Evolutionary conservation across 2,113 vertebrate genomes (phyloP), one percentile per base, ranked within the genome.

Genomic region (Syngnathus typhle): DNA sequence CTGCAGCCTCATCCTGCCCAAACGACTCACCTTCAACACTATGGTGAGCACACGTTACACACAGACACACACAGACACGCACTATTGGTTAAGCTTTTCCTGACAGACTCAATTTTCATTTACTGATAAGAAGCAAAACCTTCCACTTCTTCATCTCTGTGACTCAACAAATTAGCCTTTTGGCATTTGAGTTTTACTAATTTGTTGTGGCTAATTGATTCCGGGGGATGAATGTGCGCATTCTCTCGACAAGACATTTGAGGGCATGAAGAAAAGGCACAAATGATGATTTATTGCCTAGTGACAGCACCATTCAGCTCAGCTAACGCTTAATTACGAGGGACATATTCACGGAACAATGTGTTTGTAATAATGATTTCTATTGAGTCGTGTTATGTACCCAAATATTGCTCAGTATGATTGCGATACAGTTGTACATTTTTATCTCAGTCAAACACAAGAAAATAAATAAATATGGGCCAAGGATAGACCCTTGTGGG

Each of bases 1-100:
- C 85, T 98, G 96, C 81, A 90, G 87, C 82, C 90, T 91, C 70
- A 83, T 89, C 65, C 83, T 96, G 67, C 88, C 67, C 60, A 84
- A 86, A 70, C 89, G 83, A 0, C 88, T 93, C 65, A 84, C 77
- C 87, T 95, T 98, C 80, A 91, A 90, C 51, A 88, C 88, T 27
- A 82, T 94, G 74, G 94, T 95, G 69, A 94, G 90, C 19, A 32
- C 43, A 60, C 49, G 61, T 36, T 23, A 5, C 65, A 27, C 58
- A 38, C 64, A 60, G 62, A 38, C 64, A 64, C 62, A 46, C 59
- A 60, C 58, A 7, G 60, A 68, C 27, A 13, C 37, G 55, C 37
- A 51, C 68, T 59, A 39, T 39, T 60, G n/a, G 18, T 39, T 60
- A 39, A 39, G 59, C 59, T 39, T 60, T 38, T 8, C 15, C 27